Conservation (phyloP, 2,797 vertebrate species). For the Cossypha caffra region DNA sequence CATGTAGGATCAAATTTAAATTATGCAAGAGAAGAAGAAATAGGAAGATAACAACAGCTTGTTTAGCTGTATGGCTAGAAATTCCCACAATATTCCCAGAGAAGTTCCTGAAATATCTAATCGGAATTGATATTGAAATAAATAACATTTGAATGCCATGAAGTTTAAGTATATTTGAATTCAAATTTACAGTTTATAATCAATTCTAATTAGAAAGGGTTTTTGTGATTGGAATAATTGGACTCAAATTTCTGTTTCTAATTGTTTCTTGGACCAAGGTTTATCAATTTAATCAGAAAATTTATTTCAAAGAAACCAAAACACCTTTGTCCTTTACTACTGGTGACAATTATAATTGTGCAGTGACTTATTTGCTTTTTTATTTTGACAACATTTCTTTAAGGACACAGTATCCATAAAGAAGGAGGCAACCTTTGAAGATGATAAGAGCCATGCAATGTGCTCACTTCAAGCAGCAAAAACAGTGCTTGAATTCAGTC, state of each 20-base stretch:
- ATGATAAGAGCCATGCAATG: not conserved
- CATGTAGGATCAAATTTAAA: not conserved
- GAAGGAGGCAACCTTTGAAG: slow-evolving; percentile 54
- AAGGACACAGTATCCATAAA: slow-evolving; percentile 50
- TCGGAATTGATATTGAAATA: not conserved
- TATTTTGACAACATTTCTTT: slow-evolving; percentile 50
- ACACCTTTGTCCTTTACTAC: not conserved
- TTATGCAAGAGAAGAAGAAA: not conserved
- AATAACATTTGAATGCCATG: not conserved
- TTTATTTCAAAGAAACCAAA: not conserved
- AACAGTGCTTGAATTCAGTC: slow-evolving; percentile 14
- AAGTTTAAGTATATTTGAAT: not conserved
- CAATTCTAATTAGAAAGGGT: not conserved
- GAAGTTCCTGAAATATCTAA: not conserved
- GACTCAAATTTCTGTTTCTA: not conserved
- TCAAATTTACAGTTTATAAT: not conserved
- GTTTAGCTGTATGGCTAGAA: not conserved
- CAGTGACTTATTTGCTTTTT: not conserved
- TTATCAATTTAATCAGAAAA: not conserved
- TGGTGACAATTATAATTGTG: not conserved
- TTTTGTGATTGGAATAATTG: not conserved
- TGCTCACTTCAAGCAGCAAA: slow-evolving; percentile 34
- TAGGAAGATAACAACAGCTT: not conserved
- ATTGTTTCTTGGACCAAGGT: not conserved
- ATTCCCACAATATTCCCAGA: not conserved